A percentile compares a stretch with the other conserved stretches of the same genome.
These are phyloP conservation scores for Drosophila dunni DNA, from an alignment of 1,140 invertebrate species.

Conservation along the genomic window DNA sequence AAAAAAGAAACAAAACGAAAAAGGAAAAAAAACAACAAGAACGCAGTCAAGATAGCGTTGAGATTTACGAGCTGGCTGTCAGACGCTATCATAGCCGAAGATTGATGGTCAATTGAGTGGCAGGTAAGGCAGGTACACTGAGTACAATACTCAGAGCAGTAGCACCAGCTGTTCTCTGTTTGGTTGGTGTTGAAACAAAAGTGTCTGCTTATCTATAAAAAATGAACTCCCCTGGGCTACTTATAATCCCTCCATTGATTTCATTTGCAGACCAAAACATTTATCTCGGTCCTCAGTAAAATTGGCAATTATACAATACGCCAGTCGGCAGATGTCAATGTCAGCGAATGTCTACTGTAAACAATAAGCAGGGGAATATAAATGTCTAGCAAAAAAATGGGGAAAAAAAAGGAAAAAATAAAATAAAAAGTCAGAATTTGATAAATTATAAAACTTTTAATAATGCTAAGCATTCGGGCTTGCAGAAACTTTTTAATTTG, in stretches of 20 bases:
- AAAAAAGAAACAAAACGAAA: slow-evolving; percentile 17
- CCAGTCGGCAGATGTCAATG: slow-evolving; percentile 49
- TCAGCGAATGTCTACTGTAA: slow-evolving; percentile 34
- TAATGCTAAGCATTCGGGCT: slow-evolving; percentile 60
- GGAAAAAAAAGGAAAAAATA: slow-evolving; percentile 4
- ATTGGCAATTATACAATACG: slow-evolving; percentile 50
- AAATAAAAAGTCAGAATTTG: slow-evolving; percentile 39
- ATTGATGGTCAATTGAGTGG: slow-evolving; percentile 65
- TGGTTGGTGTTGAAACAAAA: slow-evolving; percentile 31
- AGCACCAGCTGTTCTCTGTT: slow-evolving; percentile 42
- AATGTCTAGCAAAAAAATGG: neutral
- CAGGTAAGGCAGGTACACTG: slow-evolving; percentile 49
- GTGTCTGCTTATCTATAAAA: slow-evolving; percentile 65
- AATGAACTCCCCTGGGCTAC: slow-evolving; percentile 60
- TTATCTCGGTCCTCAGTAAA: slow-evolving; percentile 10
- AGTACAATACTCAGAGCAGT: neutral
- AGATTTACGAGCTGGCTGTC: slow-evolving; percentile 80
- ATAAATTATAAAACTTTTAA: slow-evolving; percentile 80
- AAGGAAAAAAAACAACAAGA: neutral
- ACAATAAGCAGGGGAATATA: slow-evolving; percentile 43
- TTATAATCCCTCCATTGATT: slow-evolving; percentile 65
- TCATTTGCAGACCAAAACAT: slow-evolving; percentile 26
- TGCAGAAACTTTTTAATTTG: slow-evolving; percentile 75
- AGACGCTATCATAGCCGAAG: slow-evolving; percentile 74
- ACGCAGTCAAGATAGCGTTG: slow-evolving; percentile 58